These are phyloP conservation scores for Perca flavescens DNA, from an alignment of 2,113 vertebrate species.

Conservation along the genomic window DNA sequence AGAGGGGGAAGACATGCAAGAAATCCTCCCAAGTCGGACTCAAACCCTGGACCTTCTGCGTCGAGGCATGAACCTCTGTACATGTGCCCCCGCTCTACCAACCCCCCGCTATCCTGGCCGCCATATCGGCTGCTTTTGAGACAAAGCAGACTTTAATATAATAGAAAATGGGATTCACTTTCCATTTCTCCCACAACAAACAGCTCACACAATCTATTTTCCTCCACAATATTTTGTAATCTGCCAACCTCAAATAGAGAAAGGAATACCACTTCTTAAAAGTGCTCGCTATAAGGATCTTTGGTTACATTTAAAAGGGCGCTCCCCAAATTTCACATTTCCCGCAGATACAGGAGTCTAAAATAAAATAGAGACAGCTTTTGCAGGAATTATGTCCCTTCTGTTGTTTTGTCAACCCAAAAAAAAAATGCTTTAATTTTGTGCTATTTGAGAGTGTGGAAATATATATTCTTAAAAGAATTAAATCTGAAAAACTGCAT, in stretches of 20 bases:
- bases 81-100: no score
- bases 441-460: not conserved
- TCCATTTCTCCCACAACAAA: constrained; percentile 4
- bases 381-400: not conserved
- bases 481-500: not conserved
- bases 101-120: no score
- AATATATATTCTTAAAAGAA: not conserved
- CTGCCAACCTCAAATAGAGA: not conserved
- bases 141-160: not conserved
- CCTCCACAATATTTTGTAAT: not conserved
- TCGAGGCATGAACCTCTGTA: no score
- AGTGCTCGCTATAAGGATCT: not conserved
- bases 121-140: not conserved
- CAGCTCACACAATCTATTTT: not conserved
- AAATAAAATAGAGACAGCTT: not conserved
- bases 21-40: no score
- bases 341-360: not conserved
- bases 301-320: not conserved
- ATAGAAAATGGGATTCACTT: not conserved
- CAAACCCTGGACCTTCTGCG: no score
- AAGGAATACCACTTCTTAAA: not conserved
- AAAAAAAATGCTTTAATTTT: not conserved
- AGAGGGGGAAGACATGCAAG: no score
- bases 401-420: not conserved
- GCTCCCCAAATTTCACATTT: not conserved